phyloP scores from a whole-genome alignment of 2,113 vertebrate species.

The Protobothrops mucrosquamatus region DNA sequence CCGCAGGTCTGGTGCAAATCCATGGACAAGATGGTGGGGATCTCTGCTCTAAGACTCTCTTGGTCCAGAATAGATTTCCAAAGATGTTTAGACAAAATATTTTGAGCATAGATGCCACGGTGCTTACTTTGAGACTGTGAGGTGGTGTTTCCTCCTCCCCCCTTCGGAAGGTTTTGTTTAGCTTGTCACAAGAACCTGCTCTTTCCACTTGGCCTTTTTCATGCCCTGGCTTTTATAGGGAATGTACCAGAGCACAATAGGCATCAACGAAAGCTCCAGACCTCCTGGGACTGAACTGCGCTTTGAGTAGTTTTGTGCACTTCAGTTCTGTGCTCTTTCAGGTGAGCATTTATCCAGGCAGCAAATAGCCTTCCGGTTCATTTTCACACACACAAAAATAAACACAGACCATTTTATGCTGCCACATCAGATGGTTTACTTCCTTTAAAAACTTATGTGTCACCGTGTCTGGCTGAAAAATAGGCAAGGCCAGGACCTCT shows the following conservation, averaged over 20 bases:
- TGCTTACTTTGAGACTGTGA: neutral
- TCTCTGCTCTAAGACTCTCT: neutral
- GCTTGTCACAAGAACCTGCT: neutral
- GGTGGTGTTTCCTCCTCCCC: neutral
- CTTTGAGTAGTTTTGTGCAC: neutral
- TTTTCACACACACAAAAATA: neutral
- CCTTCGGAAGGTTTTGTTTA: neutral
- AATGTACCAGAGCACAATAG: neutral
- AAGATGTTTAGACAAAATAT: neutral
- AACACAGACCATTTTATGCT: neutral
- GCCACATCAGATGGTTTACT: neutral
- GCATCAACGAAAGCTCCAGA: neutral
- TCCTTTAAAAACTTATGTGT: neutral
- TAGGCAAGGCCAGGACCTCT: neutral
- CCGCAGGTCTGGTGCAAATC: accelerated
- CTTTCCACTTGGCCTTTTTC: neutral
- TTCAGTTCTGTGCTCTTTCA: neutral
- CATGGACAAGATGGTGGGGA: too few relatives aligned
- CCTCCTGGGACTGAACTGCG: neutral
- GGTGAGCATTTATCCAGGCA: neutral
- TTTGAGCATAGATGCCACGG: too few relatives aligned
- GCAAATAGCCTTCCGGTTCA: neutral
- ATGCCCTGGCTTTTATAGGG: neutral
- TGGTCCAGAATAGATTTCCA: neutral
- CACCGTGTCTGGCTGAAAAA: neutral